Evolutionary conservation across 2,113 vertebrate species (phyloP).

Genomic region (Canis aureus): DNA sequence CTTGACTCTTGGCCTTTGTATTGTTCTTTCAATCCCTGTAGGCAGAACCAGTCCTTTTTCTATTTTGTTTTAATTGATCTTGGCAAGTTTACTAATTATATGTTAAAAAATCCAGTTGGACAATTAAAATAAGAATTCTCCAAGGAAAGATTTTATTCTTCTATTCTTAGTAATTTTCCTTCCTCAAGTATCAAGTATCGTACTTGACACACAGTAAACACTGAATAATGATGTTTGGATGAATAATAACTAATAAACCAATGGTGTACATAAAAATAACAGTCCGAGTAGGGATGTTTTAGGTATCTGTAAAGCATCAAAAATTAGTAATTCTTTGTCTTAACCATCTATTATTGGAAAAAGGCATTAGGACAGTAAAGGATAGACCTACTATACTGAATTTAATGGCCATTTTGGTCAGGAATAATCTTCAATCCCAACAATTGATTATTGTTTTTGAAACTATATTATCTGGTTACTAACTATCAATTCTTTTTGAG

Average conservation of each 20-base stretch:
- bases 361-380: background rate
- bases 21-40: background rate
- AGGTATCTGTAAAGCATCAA: background rate
- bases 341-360: background rate
- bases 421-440: background rate
- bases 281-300: background rate
- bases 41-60: background rate
- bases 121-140: constrained; percentile 24
- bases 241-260: background rate
- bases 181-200: background rate
- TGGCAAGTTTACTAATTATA: background rate
- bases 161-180: background rate
- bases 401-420: background rate
- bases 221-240: background rate
- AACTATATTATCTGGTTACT: constrained; percentile 2
- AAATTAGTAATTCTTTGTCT: background rate
- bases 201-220: background rate
- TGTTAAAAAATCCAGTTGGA: background rate
- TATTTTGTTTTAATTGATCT: background rate
- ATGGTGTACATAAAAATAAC: background rate
- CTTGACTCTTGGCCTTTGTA: background rate
- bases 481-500: background rate
- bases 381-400: background rate
- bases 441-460: constrained; percentile 34
- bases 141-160: background rate